These are phyloP conservation scores for Teleogryllus oceanicus DNA, from an alignment of 2,888 invertebrate genomes.

Conservation along the genomic window DNA sequence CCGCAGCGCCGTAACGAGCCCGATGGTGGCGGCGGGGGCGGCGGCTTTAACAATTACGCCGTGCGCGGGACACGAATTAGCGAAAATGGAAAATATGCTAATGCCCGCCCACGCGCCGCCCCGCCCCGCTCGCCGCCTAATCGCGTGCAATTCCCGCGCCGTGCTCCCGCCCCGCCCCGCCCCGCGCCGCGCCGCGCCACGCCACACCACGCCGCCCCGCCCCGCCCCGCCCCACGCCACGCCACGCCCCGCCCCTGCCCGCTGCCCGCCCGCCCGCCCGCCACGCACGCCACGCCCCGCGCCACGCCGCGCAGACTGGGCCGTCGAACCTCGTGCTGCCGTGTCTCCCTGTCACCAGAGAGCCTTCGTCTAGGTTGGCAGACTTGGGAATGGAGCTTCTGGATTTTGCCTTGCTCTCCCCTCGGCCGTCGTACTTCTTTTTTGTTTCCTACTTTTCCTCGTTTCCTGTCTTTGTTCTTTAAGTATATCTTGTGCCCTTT, in stretches of 20 bases:
- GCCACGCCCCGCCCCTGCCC: not conserved
- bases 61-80: not conserved
- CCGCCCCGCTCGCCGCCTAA: not conserved
- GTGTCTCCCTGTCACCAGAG: too few species aligned
- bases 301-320: too few species aligned
- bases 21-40: not conserved
- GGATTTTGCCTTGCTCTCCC: too few species aligned
- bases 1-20: slow-evolving; percentile 1
- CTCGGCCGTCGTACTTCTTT: too few species aligned
- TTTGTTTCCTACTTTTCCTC: too few species aligned
- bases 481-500: too few species aligned
- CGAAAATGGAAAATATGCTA: slow-evolving; percentile 18
- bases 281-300: not conserved
- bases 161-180: not conserved
- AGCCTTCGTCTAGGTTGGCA: too few species aligned
- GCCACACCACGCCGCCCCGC: not conserved
- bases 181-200: too few species aligned
- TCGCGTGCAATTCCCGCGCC: not conserved
- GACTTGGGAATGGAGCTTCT: too few species aligned
- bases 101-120: not conserved
- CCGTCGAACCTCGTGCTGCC: too few species aligned
- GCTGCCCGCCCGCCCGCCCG: not conserved
- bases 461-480: too few species aligned
- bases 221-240: not conserved
- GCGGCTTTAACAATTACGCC: not conserved